phyloP scores from a whole-genome alignment of 2,888 invertebrate genomes.

The Anarsia innoxiella region DNA sequence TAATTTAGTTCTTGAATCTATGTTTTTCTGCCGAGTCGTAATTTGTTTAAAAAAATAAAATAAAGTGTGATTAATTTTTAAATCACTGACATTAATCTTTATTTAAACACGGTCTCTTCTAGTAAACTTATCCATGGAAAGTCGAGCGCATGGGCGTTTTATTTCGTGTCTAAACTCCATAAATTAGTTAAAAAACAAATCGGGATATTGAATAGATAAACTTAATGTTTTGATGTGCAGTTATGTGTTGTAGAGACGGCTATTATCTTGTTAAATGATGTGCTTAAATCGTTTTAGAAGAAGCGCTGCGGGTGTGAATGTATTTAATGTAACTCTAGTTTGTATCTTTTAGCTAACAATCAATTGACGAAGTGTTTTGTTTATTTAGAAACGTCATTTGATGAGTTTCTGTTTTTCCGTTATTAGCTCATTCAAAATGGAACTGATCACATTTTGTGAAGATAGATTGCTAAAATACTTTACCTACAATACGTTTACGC shows the following conservation, averaged over 20 bases:
- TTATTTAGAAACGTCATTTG: background rate
- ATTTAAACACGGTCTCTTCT: too few relatives aligned
- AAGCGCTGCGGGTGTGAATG: constrained; percentile 40
- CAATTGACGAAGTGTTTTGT: background rate
- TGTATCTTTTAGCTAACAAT: background rate
- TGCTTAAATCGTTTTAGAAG: constrained; percentile 40
- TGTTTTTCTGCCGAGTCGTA: too few relatives aligned
- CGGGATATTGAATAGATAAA: constrained; percentile 57
- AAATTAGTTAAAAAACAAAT: constrained; percentile 73
- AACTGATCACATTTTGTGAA: constrained; percentile 7
- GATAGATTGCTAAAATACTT: too few relatives aligned
- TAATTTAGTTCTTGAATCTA: too few relatives aligned
- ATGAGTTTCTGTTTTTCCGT: background rate
- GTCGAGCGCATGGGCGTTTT: constrained; percentile 43
- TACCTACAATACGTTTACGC: too few relatives aligned
- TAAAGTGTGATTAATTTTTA: too few relatives aligned
- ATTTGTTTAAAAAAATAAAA: too few relatives aligned
- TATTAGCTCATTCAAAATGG: constrained; percentile 7
- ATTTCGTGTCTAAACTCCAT: constrained; percentile 56
- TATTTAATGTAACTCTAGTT: background rate
- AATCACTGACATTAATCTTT: too few relatives aligned
- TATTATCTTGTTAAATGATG: constrained; percentile 47
- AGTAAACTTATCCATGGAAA: background rate
- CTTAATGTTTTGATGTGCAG: constrained; percentile 51
- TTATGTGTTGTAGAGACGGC: constrained; percentile 37